Evolutionary conservation across 2,888 invertebrate species (phyloP).

Genomic region (Drosophila testacea): DNA sequence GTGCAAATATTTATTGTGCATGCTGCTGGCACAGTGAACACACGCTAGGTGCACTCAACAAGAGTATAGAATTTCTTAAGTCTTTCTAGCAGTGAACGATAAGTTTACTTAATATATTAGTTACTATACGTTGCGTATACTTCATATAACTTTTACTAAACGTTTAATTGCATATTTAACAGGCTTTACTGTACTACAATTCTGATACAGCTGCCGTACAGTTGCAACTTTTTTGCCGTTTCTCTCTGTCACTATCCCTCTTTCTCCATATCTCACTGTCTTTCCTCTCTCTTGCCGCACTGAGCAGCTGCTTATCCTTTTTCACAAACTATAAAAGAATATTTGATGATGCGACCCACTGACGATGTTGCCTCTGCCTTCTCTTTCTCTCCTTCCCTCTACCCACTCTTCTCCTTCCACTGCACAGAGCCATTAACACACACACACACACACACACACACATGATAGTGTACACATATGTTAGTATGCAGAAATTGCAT

Average conservation of each 20-base stretch:
- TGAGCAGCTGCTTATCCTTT: slow-evolving; percentile 32
- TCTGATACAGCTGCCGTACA: slow-evolving; percentile 30
- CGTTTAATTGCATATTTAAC: background rate
- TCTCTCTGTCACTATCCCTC: background rate
- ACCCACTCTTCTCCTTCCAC: background rate
- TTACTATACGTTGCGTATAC: background rate
- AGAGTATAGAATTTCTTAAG: too few species aligned
- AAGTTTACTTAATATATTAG: too few species aligned
- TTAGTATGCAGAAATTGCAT: slow-evolving; percentile 48
- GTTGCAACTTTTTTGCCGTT: slow-evolving; percentile 23
- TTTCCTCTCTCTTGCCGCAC: background rate
- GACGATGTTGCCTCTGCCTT: slow-evolving; percentile 3
- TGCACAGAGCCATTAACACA: slow-evolving; percentile 46
- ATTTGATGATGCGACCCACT: slow-evolving; percentile 50
- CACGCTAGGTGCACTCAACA: slow-evolving; percentile 1
- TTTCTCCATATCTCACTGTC: background rate
- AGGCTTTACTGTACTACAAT: slow-evolving; percentile 35
- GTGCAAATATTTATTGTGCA: slow-evolving; percentile 63
- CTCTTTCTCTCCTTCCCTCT: background rate
- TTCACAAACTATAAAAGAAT: slow-evolving; percentile 53
- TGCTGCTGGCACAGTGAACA: slow-evolving; percentile 32
- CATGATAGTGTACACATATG: background rate
- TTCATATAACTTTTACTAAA: background rate
- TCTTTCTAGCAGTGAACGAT: too few species aligned
- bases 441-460: slow-evolving; percentile 19